Conservation (phyloP, 2,888 invertebrate species). For the Argyra leucocephala region DNA sequence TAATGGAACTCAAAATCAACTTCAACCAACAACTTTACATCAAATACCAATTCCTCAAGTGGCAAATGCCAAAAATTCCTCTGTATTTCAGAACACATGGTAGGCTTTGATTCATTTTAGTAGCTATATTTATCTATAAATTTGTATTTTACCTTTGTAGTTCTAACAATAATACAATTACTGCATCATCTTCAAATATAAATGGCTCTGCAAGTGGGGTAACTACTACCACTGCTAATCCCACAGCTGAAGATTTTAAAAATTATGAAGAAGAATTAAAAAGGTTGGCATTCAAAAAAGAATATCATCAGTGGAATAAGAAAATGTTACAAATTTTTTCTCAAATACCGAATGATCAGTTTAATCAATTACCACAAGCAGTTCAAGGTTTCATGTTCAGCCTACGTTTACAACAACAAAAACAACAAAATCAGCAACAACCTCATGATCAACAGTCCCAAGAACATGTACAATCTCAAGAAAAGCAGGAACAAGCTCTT, state of each 20-base stretch:
- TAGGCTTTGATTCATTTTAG: background rate
- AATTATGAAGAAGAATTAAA: conserved; percentile 28
- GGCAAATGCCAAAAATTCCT: background rate
- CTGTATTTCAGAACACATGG: background rate
- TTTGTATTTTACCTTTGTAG: background rate
- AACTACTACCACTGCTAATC: conserved; percentile 23
- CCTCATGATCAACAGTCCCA: conserved; percentile 22
- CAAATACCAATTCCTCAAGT: background rate
- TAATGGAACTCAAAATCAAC: background rate
- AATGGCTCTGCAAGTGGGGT: conserved; percentile 17
- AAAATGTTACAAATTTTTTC: conserved; percentile 41
- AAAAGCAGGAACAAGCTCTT: background rate
- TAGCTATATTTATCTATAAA: background rate
- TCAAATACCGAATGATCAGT: conserved; percentile 30
- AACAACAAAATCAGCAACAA: background rate
- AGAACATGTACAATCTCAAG: background rate
- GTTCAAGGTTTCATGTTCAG: conserved; percentile 26
- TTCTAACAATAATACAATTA: background rate
- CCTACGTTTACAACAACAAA: background rate
- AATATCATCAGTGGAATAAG: conserved; percentile 29
- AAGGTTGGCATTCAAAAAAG: conserved; percentile 27
- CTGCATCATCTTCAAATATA: background rate
- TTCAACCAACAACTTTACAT: background rate
- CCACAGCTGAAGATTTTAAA: conserved; percentile 25
- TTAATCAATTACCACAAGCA: conserved; percentile 27